A percentile compares a stretch with the other conserved stretches of the same genome.
phyloP scores from a whole-genome alignment of 1,140 invertebrate genomes.

The Saccostrea cuccullata region DNA sequence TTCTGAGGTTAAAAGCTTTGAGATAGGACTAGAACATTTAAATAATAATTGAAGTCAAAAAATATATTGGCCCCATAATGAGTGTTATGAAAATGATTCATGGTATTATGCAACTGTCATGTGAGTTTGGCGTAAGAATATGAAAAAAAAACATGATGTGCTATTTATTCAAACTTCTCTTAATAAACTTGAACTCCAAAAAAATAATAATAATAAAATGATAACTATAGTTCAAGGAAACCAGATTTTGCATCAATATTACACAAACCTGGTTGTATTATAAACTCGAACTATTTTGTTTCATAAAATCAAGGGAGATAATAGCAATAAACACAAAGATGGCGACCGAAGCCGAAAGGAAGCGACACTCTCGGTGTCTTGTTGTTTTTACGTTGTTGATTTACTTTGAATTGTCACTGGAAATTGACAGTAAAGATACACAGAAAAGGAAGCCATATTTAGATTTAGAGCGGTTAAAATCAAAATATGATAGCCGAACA shows the following conservation, averaged over 20 bases:
- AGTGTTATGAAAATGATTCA: background rate
- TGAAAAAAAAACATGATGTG: background rate
- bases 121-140: background rate
- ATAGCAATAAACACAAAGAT: background rate
- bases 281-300: constrained; percentile 1
- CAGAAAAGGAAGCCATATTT: background rate
- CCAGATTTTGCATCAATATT: too few species aligned
- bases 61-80: too few species aligned
- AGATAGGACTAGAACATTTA: too few species aligned
- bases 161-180: too few species aligned
- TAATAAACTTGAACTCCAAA: too few species aligned
- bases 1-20: too few species aligned
- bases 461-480: background rate
- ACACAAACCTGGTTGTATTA: too few species aligned
- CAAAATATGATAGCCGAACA: background rate
- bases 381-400: background rate
- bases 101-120: constrained; percentile 24
- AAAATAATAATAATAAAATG: too few species aligned
- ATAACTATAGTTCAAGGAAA: too few species aligned
- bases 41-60: too few species aligned
- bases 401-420: background rate
- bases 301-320: background rate
- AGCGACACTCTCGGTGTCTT: background rate
- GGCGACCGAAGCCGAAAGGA: background rate
- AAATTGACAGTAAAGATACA: background rate